phyloP scores from a whole-genome alignment of 1,140 invertebrate species.

The Camponotus vicinus region DNA sequence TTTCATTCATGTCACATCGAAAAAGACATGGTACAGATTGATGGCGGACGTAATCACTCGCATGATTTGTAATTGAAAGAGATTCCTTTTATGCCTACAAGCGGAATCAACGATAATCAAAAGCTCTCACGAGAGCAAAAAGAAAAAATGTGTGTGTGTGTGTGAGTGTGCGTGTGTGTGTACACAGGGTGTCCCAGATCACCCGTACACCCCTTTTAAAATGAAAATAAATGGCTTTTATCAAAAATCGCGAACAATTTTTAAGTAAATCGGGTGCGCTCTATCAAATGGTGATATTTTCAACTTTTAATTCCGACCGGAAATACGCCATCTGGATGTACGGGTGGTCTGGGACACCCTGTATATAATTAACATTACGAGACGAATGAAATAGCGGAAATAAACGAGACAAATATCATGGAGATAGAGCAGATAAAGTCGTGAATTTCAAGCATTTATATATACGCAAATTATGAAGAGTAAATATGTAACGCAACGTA shows the following conservation, averaged over 20 bases:
- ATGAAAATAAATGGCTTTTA: too few species aligned
- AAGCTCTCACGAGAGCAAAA: not conserved
- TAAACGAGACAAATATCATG: constrained; percentile 14
- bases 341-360: too few species aligned
- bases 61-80: not conserved
- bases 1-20: not conserved
- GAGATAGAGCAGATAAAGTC: not conserved
- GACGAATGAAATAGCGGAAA: constrained; percentile 1
- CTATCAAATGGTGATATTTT: too few species aligned
- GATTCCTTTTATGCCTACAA: constrained; percentile 40
- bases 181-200: too few species aligned
- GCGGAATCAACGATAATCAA: not conserved
- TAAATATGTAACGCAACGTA: not conserved
- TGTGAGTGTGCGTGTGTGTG: too few species aligned
- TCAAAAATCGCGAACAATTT: too few species aligned
- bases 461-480: not conserved
- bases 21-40: not conserved
- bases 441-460: constrained; percentile 18
- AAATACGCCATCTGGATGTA: too few species aligned
- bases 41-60: not conserved
- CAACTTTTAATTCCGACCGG: too few species aligned
- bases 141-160: too few species aligned
- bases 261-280: too few species aligned
- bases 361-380: too few species aligned
- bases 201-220: too few species aligned